Evolutionary conservation across 2,113 vertebrate genomes (phyloP).

Genomic region (Pomatostomus ruficeps): DNA sequence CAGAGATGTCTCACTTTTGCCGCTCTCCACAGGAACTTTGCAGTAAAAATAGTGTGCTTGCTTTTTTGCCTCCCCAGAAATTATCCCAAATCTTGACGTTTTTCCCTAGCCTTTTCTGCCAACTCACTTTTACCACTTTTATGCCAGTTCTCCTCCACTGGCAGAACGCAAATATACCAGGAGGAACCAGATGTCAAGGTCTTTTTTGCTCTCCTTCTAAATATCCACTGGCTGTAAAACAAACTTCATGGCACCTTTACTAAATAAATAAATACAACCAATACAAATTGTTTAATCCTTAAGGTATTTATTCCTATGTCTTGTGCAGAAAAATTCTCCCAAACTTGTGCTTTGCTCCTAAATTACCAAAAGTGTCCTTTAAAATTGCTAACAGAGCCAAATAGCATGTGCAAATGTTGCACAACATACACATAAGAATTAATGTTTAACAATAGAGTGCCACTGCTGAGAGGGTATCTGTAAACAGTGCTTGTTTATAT

Average conservation of each 20-base stretch:
- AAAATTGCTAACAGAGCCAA: not conserved
- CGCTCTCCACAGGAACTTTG: accelerated
- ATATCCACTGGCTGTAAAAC: not conserved
- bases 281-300: not conserved
- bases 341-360: not conserved
- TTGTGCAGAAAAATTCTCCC: not conserved
- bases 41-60: not conserved
- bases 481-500: not conserved
- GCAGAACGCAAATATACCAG: not conserved
- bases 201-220: not conserved
- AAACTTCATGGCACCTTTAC: not conserved
- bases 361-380: not conserved
- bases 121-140: not conserved
- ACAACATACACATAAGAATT: constrained; percentile 15
- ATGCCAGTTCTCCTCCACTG: not conserved
- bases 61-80: not conserved
- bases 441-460: constrained; percentile 48
- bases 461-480: not conserved
- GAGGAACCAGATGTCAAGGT: not conserved
- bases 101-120: not conserved
- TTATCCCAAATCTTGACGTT: accelerated
- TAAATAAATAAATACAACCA: not conserved
- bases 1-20: not conserved
- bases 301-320: not conserved
- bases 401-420: not conserved